Percentiles rank a stretch among this genome's conserved stretches.
phyloP scores from a whole-genome alignment of 92 coral and sea anemone genomes.

The Muricea muricata region DNA sequence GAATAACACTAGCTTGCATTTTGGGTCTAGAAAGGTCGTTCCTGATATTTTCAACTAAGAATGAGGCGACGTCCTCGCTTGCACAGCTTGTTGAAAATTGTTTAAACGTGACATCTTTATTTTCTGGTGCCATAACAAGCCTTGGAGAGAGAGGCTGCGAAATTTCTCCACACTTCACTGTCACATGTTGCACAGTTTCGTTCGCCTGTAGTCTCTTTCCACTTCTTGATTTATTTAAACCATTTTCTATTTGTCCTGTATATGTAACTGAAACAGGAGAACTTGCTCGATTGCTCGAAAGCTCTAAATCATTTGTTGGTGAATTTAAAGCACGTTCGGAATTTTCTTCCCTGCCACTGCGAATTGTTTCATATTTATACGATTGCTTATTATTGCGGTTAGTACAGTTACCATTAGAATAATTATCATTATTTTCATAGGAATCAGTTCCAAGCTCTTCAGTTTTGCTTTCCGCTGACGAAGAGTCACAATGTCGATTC shows the following conservation, averaged over 20 bases:
- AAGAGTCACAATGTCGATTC: not conserved
- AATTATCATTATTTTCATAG: not conserved
- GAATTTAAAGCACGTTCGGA: not conserved
- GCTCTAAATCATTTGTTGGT: not conserved
- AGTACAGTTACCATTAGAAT: not conserved
- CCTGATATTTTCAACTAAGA: slow-evolving; percentile 10
- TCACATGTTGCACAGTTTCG: slow-evolving; percentile 26
- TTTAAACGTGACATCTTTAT: not conserved
- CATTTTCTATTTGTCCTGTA: not conserved
- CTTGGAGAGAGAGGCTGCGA: slow-evolving; percentile 35
- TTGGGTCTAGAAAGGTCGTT: not conserved
- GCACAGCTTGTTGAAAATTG: slow-evolving; percentile 15
- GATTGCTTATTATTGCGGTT: not conserved
- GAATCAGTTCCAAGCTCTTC: not conserved
- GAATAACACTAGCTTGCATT: not conserved
- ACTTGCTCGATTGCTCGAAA: slow-evolving; percentile 5
- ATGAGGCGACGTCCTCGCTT: slow-evolving; percentile 29
- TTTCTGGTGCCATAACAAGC: slow-evolving; percentile 4
- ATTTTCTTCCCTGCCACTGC: not conserved
- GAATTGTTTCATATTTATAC: not conserved
- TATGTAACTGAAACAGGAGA: not conserved
- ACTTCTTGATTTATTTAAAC: not conserved
- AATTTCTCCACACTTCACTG: slow-evolving; percentile 22
- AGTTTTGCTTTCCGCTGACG: not conserved
- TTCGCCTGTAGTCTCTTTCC: not conserved